Base-by-base conservation (phyloP, 1,140 invertebrate species). In the Bombus balteatus region DNA sequence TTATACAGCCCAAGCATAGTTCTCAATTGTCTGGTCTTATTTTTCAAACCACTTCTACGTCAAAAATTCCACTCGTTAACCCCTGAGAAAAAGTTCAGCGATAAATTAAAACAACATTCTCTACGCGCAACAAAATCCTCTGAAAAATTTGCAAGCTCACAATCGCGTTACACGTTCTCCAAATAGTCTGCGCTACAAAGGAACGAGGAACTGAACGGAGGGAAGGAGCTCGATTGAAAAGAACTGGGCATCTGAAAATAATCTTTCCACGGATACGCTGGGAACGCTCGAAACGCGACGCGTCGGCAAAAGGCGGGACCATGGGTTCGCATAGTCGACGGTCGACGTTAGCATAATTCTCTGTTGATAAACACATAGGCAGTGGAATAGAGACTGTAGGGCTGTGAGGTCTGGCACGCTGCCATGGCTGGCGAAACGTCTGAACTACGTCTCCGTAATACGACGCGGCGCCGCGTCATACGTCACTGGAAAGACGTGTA, bases 331-430 rank as follows among this genome's bases (percentile, higher is more conserved):
- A 37, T 66, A 47, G 76, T 73, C 28, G 47, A 59, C 28, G 59
- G 13, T 32, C 65, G 32, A 34, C 83, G 86, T 86, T 90, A 79
- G 73, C 87, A 88, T 91, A 88, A 91, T 88, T 81, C 81, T 71
- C 37, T 76, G 81, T 85, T 88, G 90, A 88, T 73, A 90, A 88
- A 87, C 85, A 71, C 10, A 87, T 25, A 10, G 3, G n/a, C 43
- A 15, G 12, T 22, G 72, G 18, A 10, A 39, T 6, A 13, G 34
- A 37, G 82, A 66, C 47, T 43, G 66, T 81, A 18, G n/a, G 22
- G 43, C 13, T 15, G 78, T 13, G 34, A 25, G 41, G 15, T 15
- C 53, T 90, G 89, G 88, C 89, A 37, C 25, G 15, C 22, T 41
- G 89, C 89, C 89, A 89, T 28, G 34, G 28, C 86, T 53, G 53